Conservation (phyloP, 2,888 invertebrate genomes). For the Polia nebulosa region DNA sequence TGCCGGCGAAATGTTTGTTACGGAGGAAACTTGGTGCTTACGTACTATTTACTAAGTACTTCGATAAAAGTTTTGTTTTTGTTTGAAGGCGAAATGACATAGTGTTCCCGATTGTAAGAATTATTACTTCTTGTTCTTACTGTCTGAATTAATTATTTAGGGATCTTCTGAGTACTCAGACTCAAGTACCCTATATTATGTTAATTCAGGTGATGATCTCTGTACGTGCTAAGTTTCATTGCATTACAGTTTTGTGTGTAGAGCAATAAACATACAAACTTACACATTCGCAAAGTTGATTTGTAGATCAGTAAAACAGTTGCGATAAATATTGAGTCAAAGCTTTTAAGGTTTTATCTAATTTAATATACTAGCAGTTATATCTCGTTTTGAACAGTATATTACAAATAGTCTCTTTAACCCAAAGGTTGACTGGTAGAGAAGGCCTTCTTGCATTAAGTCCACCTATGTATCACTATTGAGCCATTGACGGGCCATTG, state of each 20-base stretch:
- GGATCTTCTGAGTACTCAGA: neutral
- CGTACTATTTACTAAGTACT: constrained; percentile 22
- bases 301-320: neutral
- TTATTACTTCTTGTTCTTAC: neutral
- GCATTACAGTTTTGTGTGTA: neutral
- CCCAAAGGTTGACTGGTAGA: no score
- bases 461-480: no score
- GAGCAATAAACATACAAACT: neutral
- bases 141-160: neutral
- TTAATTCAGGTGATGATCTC: no score
- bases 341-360: neutral
- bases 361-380: neutral
- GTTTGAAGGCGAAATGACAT: constrained; percentile 3
- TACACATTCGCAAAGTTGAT: neutral
- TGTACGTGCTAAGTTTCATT: neutral
- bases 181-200: neutral
- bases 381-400: neutral
- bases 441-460: no score
- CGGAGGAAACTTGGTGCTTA: constrained; percentile 16
- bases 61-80: constrained; percentile 5
- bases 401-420: no score
- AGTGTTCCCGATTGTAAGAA: neutral
- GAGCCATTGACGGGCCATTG: no score
- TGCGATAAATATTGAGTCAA: no score
- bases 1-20: constrained; percentile 20